A percentile compares a stretch with the other conserved stretches of the same genome.
phyloP scores from a whole-genome alignment of 2,113 vertebrate genomes.

The Nicator chloris region DNA sequence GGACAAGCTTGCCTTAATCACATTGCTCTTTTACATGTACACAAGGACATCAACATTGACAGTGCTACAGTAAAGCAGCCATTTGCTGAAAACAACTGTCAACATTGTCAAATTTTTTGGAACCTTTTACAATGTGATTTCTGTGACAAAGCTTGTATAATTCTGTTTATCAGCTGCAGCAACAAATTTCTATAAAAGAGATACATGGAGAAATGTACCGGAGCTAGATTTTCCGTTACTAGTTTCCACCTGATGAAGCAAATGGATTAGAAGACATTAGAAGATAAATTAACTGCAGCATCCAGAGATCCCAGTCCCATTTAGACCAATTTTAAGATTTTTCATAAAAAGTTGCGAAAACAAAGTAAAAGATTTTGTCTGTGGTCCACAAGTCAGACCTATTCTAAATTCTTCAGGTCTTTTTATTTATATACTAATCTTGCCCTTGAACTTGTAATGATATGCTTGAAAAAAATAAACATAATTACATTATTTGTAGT shows the following conservation, averaged over 20 bases:
- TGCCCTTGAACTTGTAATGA: background rate
- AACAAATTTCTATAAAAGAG: constrained; percentile 50
- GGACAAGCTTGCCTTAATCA: constrained; percentile 82
- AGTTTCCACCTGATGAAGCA: background rate
- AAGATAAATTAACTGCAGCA: background rate
- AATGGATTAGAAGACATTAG: background rate
- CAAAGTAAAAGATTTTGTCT: background rate
- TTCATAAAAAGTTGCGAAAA: background rate
- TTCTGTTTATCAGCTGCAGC: constrained; percentile 70
- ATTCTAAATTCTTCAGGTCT: background rate
- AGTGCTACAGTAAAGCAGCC: constrained; percentile 76
- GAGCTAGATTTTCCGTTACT: constrained; percentile 47
- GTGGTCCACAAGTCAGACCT: background rate
- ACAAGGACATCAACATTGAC: constrained; percentile 81
- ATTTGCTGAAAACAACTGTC: constrained; percentile 84
- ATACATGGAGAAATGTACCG: constrained; percentile 10
- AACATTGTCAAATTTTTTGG: constrained; percentile 79
- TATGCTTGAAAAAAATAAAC: background rate
- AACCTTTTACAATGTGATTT: constrained; percentile 74
- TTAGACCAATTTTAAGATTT: background rate
- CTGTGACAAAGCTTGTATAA: constrained; percentile 70
- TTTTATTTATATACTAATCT: background rate
- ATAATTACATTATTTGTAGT: background rate
- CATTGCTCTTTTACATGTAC: constrained; percentile 81
- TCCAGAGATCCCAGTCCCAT: background rate